A percentile compares a stretch with the other conserved stretches of the same genome.
These are phyloP conservation scores for Chiloscyllium punctatum DNA, from an alignment of 2,797 vertebrate genomes.

Conservation along the genomic window DNA sequence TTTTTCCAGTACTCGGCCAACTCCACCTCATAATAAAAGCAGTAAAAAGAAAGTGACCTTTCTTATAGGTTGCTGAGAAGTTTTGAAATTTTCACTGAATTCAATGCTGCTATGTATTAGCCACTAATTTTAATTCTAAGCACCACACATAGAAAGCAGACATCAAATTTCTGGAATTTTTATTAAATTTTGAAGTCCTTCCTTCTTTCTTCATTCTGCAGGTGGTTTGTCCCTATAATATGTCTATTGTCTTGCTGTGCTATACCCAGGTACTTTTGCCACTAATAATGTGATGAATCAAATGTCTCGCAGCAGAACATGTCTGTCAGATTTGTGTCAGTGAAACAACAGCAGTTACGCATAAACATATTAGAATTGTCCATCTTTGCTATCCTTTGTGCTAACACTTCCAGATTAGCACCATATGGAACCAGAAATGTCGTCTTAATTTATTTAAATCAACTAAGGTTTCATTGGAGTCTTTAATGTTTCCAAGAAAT, in stretches of 20 bases:
- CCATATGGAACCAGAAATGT: not conserved
- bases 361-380: not conserved
- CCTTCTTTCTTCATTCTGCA: not conserved
- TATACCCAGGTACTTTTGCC: not conserved
- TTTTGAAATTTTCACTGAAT: not conserved
- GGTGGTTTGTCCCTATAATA: not conserved
- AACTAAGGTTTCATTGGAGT: not conserved
- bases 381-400: not conserved
- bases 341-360: not conserved
- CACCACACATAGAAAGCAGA: not conserved
- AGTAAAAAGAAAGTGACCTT: not conserved
- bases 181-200: not conserved
- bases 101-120: not conserved
- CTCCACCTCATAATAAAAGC: not conserved
- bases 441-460: not conserved
- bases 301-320: not conserved
- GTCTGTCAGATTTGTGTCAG: not conserved
- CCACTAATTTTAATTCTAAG: not conserved
- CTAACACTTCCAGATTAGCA: not conserved
- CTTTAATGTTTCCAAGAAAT: not conserved
- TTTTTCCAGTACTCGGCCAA: not conserved
- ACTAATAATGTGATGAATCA: not conserved
- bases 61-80: not conserved
- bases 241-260: no score
- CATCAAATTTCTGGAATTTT: not conserved